A percentile compares a stretch with the other conserved stretches of the same genome.
phyloP scores from a whole-genome alignment of 2,113 vertebrate species.

The Dipodomys stephensi region DNA sequence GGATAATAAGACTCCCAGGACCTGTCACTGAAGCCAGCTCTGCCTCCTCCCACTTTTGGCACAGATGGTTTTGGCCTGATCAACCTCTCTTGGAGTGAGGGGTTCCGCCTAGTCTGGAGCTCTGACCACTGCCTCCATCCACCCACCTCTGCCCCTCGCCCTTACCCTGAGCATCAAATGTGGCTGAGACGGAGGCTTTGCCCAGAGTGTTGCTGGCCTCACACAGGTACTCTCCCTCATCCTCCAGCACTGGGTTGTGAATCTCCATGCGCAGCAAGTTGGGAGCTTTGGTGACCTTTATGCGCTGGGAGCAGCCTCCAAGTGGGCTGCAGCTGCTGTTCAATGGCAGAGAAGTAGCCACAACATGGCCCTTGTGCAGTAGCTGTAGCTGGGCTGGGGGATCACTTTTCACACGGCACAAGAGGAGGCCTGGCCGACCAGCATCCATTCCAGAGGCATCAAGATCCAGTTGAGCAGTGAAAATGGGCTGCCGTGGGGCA shows the following conservation, averaged over 20 bases:
- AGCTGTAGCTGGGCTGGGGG: conserved; percentile 80
- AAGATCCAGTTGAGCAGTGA: conserved; percentile 78
- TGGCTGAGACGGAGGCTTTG: not conserved
- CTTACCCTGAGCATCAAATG: conserved; percentile 81
- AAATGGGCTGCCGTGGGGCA: conserved; percentile 65
- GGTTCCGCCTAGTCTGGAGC: too few relatives aligned
- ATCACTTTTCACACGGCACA: conserved; percentile 84
- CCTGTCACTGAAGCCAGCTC: not conserved
- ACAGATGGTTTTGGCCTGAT: not conserved
- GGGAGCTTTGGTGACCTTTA: not conserved
- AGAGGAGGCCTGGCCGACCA: conserved; percentile 68
- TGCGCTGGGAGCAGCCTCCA: conserved; percentile 27
- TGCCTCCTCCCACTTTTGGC: not conserved
- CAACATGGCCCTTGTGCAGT: conserved; percentile 47
- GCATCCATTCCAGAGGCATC: accelerated
- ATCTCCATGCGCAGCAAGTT: conserved; percentile 83
- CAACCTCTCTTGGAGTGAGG: not conserved
- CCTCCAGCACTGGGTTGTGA: conserved; percentile 78
- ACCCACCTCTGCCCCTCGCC: not conserved
- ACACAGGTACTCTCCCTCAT: conserved; percentile 84
- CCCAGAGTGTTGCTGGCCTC: conserved; percentile 80
- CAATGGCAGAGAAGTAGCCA: conserved; percentile 69
- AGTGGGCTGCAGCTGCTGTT: not conserved
- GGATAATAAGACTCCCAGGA: not conserved
- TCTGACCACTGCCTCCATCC: not conserved